Percentiles rank a stretch among this genome's conserved stretches.
Conservation (phyloP, 2,888 invertebrate species). For the Unio delphinus region DNA sequence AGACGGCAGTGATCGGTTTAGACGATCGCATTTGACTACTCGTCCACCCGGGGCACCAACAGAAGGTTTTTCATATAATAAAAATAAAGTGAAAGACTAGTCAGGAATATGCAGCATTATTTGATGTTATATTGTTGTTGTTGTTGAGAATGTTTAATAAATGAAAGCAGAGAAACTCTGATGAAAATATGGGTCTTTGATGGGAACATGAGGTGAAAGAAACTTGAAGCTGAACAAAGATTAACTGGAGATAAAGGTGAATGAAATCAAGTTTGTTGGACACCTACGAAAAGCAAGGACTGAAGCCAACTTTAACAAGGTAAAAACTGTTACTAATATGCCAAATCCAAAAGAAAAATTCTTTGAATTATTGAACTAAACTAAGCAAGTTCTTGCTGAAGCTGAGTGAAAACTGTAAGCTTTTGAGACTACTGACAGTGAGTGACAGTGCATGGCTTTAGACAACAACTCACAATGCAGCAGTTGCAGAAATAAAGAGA, state of each 20-base stretch:
- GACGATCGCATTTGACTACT: no score
- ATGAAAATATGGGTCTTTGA: constrained; percentile 17
- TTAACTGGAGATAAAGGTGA: constrained; percentile 23
- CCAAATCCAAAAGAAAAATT: constrained; percentile 32
- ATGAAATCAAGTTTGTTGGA: constrained; percentile 27
- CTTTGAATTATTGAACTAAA: constrained; percentile 34
- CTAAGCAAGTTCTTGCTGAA: constrained; percentile 38
- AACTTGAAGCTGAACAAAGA: constrained; percentile 18
- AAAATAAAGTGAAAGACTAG: constrained; percentile 31
- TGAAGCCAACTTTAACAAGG: constrained; percentile 32
- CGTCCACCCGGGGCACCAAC: background rate
- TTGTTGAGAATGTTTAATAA: constrained; percentile 20
- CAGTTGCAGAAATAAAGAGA: background rate
- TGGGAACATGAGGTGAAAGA: constrained; percentile 19
- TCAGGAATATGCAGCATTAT: constrained; percentile 22
- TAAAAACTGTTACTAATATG: constrained; percentile 34
- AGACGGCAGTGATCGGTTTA: no score
- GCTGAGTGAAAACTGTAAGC: constrained; percentile 27
- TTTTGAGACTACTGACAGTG: constrained; percentile 23
- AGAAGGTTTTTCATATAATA: constrained; percentile 32
- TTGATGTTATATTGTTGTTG: constrained; percentile 36
- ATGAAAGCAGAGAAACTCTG: constrained; percentile 25
- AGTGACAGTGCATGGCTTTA: no score
- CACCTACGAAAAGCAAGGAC: constrained; percentile 15
- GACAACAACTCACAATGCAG: constrained; percentile 5